These are phyloP conservation scores for Polyergus mexicanus DNA, from an alignment of 1,140 invertebrate species.

Conservation along the genomic window DNA sequence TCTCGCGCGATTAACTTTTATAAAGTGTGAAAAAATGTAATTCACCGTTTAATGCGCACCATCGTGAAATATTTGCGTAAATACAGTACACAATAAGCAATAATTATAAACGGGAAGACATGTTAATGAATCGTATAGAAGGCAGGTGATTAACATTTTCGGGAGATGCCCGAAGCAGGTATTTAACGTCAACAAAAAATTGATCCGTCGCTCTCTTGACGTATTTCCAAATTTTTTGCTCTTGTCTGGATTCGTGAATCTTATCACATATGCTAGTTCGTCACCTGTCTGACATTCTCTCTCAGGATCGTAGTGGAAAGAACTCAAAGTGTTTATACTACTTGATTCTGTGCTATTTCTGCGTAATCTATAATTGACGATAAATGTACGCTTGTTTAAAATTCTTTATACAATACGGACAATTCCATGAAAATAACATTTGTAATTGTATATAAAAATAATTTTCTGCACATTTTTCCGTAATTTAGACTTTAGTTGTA, in stretches of 20 bases:
- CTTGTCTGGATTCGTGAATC: constrained; percentile 2
- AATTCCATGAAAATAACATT: not conserved
- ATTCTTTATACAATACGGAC: not conserved
- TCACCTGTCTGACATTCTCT: constrained; percentile 40
- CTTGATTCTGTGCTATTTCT: not conserved
- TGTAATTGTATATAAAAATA: not conserved
- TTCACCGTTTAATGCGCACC: not conserved
- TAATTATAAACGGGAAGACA: constrained; percentile 14
- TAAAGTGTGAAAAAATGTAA: not conserved
- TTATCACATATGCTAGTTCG: constrained; percentile 34
- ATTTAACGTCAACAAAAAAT: constrained; percentile 57
- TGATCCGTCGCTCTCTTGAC: constrained; percentile 42
- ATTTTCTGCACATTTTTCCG: not conserved
- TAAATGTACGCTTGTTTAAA: not conserved
- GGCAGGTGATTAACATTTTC: constrained; percentile 4
- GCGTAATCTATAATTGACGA: not conserved
- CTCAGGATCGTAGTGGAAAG: not conserved
- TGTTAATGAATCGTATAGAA: constrained; percentile 7
- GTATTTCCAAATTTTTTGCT: constrained; percentile 22
- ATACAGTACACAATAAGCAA: not conserved
- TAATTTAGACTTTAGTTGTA: not conserved
- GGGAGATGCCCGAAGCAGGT: constrained; percentile 15
- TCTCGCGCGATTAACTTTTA: not conserved
- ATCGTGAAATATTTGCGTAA: not conserved
- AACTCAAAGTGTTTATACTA: not conserved